Base-by-base conservation (phyloP, 2,888 invertebrate species). In the Tortricodes alternella region DNA sequence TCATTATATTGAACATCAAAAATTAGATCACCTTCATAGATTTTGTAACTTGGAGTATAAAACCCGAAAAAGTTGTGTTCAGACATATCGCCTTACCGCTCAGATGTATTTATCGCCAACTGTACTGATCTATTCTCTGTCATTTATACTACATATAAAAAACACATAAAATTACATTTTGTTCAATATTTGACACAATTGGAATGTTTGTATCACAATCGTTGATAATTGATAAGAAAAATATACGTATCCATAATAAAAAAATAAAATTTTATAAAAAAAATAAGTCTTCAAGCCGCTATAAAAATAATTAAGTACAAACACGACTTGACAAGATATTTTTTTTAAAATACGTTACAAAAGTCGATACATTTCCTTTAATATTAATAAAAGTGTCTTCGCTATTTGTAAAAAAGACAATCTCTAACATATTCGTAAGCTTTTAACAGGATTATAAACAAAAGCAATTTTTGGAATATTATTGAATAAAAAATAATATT, bases 181-280 rank as follows among this genome's bases (percentile, higher is more conserved):
- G 56, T 50, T 56, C 49, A 50, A 29, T 35, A 48, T 55, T 51
- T 51, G 39, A 57, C 49, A 50, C 49, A 52, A 46, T 46, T 41
- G 46, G 46, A 57, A 57, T 52, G 38, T 52, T 41, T 32, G 43
- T 50, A 56, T 56, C 56, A 56, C 56, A 56, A 56, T 56, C 44
- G 49, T 44, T 38, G 43, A n/a, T 11, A 19, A 51, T 35, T 13
- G 27, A 49, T 44, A 46, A 46, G 29, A 57, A 51, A 46, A 19
- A 19, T 46, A 43, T 32, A 50, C 8, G 15, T 19, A 35, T 19
- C 18, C 13, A 27, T 15, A 8, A 29, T n/a, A 19, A 3, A 21
- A 13, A 11, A 19, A 13, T 50, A 27, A 23, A 16, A 41, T 44
- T 32, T n/a, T 8, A 3, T 37, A 11, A 34, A 48, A 44, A 43